These are phyloP conservation scores for Catostomus latipinnis DNA, from an alignment of 2,797 vertebrate species.

Conservation along the genomic window DNA sequence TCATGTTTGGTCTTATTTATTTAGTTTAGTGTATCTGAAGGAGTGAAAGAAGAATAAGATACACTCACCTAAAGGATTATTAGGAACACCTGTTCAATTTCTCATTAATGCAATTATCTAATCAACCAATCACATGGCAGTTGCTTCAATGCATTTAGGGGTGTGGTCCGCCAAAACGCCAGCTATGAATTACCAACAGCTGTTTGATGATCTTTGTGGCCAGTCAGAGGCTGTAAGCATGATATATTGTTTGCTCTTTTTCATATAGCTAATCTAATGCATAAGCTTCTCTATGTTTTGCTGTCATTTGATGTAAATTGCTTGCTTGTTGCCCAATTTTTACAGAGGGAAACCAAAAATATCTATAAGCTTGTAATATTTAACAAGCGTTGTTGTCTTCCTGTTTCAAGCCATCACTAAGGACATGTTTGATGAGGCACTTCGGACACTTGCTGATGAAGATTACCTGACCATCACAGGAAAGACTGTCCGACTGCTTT, in stretches of 20 bases:
- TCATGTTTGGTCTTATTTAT: too few species aligned
- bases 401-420: conserved; percentile 90
- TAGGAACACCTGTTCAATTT: too few species aligned
- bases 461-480: conserved; percentile 97
- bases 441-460: conserved; percentile 90
- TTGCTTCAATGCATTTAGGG: too few species aligned
- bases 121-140: too few species aligned
- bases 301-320: too few species aligned
- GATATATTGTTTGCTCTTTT: background rate
- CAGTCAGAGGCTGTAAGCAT: conserved; percentile 91
- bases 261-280: background rate
- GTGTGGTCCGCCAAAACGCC: conserved; percentile 82
- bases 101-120: too few species aligned
- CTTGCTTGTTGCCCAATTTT: too few species aligned
- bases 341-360: too few species aligned
- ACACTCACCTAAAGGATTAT: too few species aligned
- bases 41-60: too few species aligned
- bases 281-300: background rate
- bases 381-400: background rate
- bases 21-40: too few species aligned
- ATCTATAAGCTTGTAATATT: too few species aligned
- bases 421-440: conserved; percentile 97
- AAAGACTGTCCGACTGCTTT: conserved; percentile 93
- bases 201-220: conserved; percentile 92
- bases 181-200: conserved; percentile 94